Percentiles rank a stretch among this genome's conserved stretches.
Evolutionary conservation across 2,888 invertebrate species (phyloP).

Genomic region (Drymonia ruficornis): DNA sequence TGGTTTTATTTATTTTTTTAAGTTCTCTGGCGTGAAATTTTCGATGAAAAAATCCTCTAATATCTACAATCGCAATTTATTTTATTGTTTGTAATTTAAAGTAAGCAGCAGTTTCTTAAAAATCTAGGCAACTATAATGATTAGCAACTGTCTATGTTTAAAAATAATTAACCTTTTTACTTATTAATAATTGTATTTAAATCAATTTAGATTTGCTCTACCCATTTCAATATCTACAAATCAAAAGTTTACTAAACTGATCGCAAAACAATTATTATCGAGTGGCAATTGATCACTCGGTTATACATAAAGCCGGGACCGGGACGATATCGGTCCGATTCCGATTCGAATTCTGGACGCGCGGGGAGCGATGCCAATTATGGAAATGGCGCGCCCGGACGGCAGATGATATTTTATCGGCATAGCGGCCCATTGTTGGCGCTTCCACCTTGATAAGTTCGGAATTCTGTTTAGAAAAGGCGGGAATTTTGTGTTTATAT

Average conservation of each 20-base stretch:
- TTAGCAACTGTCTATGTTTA: too few species aligned
- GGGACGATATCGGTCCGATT: slow-evolving; percentile 19
- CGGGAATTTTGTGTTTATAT: too few species aligned
- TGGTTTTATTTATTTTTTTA: too few species aligned
- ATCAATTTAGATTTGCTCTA: not conserved
- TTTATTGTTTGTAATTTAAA: too few species aligned
- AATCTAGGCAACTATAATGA: too few species aligned
- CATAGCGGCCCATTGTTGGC: slow-evolving; percentile 15
- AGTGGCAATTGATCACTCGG: slow-evolving; percentile 20
- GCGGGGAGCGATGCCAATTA: slow-evolving; percentile 31
- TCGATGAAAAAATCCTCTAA: too few species aligned
- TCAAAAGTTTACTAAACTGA: slow-evolving; percentile 2
- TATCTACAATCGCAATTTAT: too few species aligned
- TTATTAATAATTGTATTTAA: not conserved
- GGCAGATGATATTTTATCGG: slow-evolving; percentile 35
- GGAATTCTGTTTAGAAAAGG: slow-evolving; percentile 13
- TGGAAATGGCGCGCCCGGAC: slow-evolving; percentile 21
- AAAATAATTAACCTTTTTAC: too few species aligned
- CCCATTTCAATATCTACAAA: not conserved
- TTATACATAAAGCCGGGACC: not conserved
- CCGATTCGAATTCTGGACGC: slow-evolving; percentile 25
- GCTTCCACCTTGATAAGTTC: slow-evolving; percentile 10
- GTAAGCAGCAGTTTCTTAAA: too few species aligned
- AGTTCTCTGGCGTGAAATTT: too few species aligned
- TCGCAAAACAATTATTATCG: slow-evolving; percentile 26